Base-by-base conservation (phyloP, 2,113 vertebrate species). In the Caloenas nicobarica region DNA sequence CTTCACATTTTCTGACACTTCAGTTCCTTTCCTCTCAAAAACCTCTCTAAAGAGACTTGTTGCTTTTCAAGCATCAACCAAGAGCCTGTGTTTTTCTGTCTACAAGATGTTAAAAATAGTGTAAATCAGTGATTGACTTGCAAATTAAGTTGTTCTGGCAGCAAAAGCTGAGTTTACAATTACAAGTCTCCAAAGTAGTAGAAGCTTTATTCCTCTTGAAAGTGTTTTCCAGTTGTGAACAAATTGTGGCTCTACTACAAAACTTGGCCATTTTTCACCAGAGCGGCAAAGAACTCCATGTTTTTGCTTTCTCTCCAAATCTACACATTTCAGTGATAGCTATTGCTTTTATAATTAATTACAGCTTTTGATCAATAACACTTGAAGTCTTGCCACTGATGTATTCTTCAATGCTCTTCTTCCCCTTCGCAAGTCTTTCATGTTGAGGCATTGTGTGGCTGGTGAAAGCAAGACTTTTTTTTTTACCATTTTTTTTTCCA, bases 51-150 rank as follows among this genome's bases (percentile, higher is more conserved):
- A 77, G 57, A 87, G 46, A 66, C 36, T 93, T 82, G n/a, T n/a
- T 83, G 38, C 76, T 88, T 95, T 92, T 81, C 65, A 93, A 28
- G 44, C n/a, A 84, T 84, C 21, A 68, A 40, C 51, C 46, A 78
- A 91, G 8, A 61, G 26, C 46, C 42, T 78, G 40, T 87, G 29
- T 81, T 92, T 70, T 66, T 77, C 68, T 88, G 26, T 68, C 42
- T 86, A 38, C 33, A 81, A 90, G 38, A 81, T 92, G 69, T 68
- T 94, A 84, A 78, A 95, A 94, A 88, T 88, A 83, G 60, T 74
- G 64, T 74, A 81, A 93, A 86, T 93, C 25, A 48, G 54, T 60
- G 53, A 88, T 90, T 95, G 80, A 81, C 46, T 82, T 94, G 76
- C 82, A 88, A 93, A 96, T 90, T 53, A 94, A 79, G 64, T 70